A percentile compares a stretch with the other conserved stretches of the same genome.
These are phyloP conservation scores for Hormaphis cornu DNA, from an alignment of 1,140 invertebrate genomes.

Conservation along the genomic window DNA sequence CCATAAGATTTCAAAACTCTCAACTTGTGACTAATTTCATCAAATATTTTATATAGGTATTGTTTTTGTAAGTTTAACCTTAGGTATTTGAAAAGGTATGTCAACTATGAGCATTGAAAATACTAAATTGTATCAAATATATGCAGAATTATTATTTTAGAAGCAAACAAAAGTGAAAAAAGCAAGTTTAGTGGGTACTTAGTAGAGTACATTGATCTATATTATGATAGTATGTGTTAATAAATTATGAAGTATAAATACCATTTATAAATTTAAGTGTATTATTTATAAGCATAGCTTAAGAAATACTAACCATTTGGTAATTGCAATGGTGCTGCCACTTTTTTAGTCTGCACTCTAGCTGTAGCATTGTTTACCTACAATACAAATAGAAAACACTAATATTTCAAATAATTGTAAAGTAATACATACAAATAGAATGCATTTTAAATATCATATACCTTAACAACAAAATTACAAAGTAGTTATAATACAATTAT, in stretches of 20 bases:
- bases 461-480: no score
- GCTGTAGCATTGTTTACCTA: constrained; percentile 97
- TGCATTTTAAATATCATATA: constrained; percentile 4
- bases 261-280: background rate
- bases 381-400: constrained; percentile 36
- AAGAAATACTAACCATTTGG: constrained; percentile 75
- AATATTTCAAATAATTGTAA: constrained; percentile 5
- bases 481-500: no score
- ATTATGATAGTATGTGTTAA: background rate
- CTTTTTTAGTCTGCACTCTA: constrained; percentile 95
- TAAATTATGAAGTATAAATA: background rate
- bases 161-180: constrained; percentile 23
- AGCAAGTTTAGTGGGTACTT: background rate
- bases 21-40: background rate
- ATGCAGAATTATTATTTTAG: constrained; percentile 11
- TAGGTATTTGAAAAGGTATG: background rate
- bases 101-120: constrained; percentile 3
- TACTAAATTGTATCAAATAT: background rate
- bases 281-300: background rate
- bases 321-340: constrained; percentile 56
- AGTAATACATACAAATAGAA: constrained; percentile 21
- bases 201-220: background rate
- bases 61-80: background rate
- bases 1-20: background rate
- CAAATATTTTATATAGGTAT: background rate